A percentile compares a stretch with the other conserved stretches of the same genome.
These are phyloP conservation scores for Rhegmatorhina hoffmannsi DNA, from an alignment of 2,113 vertebrate genomes.

Conservation along the genomic window DNA sequence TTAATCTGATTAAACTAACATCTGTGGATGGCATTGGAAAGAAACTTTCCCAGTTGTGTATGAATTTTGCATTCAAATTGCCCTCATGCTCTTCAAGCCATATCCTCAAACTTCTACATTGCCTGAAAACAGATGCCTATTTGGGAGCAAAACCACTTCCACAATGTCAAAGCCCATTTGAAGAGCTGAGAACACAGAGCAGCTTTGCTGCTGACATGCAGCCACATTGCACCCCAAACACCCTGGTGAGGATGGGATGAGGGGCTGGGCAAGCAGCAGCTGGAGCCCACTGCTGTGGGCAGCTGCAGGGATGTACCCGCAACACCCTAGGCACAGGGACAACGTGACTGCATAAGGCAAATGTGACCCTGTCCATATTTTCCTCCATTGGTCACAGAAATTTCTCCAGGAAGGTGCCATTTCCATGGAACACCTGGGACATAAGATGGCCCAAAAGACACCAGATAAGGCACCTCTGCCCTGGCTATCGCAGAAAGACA, in stretches of 20 bases:
- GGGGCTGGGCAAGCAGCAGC: background rate
- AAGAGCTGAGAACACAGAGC: rapidly evolving
- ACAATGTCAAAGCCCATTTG: background rate
- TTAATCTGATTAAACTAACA: background rate
- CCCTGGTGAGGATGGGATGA: background rate
- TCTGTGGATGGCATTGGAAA: background rate
- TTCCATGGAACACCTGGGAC: rapidly evolving
- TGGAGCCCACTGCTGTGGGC: background rate
- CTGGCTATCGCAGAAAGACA: background rate
- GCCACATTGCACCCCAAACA: rapidly evolving
- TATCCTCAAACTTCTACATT: background rate
- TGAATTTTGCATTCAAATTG: background rate
- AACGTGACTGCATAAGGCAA: rapidly evolving
- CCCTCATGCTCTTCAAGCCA: background rate
- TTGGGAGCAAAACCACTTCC: background rate
- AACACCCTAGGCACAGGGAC: background rate
- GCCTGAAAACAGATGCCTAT: background rate
- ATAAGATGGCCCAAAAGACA: background rate
- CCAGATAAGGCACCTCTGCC: background rate
- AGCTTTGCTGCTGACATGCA: background rate
- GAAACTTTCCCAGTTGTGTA: background rate
- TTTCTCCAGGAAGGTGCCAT: background rate
- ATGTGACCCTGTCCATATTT: rapidly evolving
- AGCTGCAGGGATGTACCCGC: background rate
- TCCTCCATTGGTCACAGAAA: background rate